Conservation (phyloP, 2,888 invertebrate genomes). For the Andrena marginata region DNA sequence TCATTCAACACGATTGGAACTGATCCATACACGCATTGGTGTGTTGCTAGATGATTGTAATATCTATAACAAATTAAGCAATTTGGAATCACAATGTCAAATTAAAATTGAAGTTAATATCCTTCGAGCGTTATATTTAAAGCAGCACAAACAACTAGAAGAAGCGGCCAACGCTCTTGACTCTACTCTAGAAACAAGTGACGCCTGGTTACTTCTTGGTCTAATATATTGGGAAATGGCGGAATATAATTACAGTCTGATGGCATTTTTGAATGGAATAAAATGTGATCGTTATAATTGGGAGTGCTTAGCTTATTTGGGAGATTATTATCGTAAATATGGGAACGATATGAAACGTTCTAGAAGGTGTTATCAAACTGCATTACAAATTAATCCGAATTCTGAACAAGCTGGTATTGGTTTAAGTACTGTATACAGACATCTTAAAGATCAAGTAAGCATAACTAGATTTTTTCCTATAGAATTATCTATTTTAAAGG, state of each 20-base stretch:
- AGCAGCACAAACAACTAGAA: conserved; percentile 86
- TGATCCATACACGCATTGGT: conserved; percentile 81
- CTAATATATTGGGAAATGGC: conserved; percentile 87
- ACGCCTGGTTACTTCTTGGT: conserved; percentile 88
- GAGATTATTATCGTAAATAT: conserved; percentile 89
- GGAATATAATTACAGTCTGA: conserved; percentile 88
- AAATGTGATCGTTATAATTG: conserved; percentile 91
- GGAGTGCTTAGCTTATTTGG: conserved; percentile 91
- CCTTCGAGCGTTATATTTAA: conserved; percentile 86
- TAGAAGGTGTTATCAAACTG: conserved; percentile 94
- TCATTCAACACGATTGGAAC: conserved; percentile 63
- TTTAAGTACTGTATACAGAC: conserved; percentile 91
- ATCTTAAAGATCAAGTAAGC: conserved; percentile 88
- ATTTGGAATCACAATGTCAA: conserved; percentile 47
- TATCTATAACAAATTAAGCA: conserved; percentile 72
- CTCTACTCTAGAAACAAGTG: conserved; percentile 84
- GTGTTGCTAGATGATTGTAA: conserved; percentile 83
- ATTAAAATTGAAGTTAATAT: conserved; percentile 78
- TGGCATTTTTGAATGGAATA: conserved; percentile 88
- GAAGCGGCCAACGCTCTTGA: conserved; percentile 87
- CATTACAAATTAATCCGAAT: conserved; percentile 90
- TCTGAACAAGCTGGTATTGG: conserved; percentile 90
- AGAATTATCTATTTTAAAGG: conserved; percentile 6
- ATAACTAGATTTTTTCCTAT: not conserved
- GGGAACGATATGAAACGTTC: conserved; percentile 90